Evolutionary conservation across 2,888 invertebrate genomes (phyloP), one percentile per base, ranked within the genome.

Genomic region (Synergus japonicus): DNA sequence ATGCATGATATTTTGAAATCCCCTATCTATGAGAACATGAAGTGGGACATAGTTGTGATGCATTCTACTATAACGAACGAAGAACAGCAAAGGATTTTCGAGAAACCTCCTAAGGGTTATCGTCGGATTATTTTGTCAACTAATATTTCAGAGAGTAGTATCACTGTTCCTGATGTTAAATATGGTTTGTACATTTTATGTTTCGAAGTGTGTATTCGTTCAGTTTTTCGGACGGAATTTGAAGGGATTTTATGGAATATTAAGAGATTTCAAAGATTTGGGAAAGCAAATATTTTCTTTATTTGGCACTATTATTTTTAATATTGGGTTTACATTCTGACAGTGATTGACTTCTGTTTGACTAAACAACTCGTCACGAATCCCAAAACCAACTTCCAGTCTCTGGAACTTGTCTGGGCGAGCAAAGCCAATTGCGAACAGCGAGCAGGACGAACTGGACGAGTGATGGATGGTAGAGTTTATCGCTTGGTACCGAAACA

Each of bases 261-360:
- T 37, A 37, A 37, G 4, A 37, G 37, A 12, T 46, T 46, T 13
- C 46, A 46, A 46, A 46, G 10, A 46, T 46, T 46, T 12, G 4
- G 7, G 3, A 46, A 12, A 46, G 10, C 13, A 46, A 46, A 18
- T 43, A 1, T 43, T 4, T 18, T 15, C 15, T 2, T 65, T 65
- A 41, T 15, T 41, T n/a, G 1, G 0, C 15, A 13, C 5, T 0
- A 65, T 43, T 10, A 44, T 43, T 43, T 18, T 66, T 9, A 5
- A 7, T 46, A 0, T 0, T 13, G 7, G 13, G 2, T 69, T 54
- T 73, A 80, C 79, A 83, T 80, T 87, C 79, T 91, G 92, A 66
- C 90, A 96, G 98, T 99, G 73, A 96, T 99, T 87, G 99, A 99
- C 92, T 98, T 97, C 92, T 99, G 98, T 92, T 93, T 98, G 81